These are phyloP conservation scores for Alloplasta piceator DNA, from an alignment of 2,888 invertebrate genomes.

Conservation along the genomic window DNA sequence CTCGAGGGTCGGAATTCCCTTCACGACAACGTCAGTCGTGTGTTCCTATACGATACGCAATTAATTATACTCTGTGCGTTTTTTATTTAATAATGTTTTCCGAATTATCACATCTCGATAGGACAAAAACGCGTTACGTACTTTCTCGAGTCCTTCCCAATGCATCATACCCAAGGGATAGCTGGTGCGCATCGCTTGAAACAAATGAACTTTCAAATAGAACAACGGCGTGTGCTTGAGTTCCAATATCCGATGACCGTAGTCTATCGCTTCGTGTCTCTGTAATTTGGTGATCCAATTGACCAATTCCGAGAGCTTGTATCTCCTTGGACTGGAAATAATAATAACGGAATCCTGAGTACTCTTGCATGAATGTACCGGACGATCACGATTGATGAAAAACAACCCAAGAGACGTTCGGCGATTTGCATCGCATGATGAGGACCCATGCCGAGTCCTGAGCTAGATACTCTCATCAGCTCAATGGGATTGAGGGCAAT, in stretches of 20 bases:
- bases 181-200: slow-evolving; percentile 86
- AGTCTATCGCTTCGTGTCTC: slow-evolving; percentile 87
- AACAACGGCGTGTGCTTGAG: slow-evolving; percentile 89
- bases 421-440: slow-evolving; percentile 97
- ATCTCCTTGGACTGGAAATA: slow-evolving; percentile 89
- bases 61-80: too few species aligned
- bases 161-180: slow-evolving; percentile 89
- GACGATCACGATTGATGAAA: background rate
- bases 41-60: slow-evolving; percentile 86
- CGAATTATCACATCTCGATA: background rate
- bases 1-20: slow-evolving; percentile 90
- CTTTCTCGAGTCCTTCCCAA: slow-evolving; percentile 92
- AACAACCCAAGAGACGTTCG: slow-evolving; percentile 90
- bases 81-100: too few species aligned
- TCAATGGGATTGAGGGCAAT: slow-evolving; percentile 98
- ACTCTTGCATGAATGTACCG: background rate
- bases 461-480: slow-evolving; percentile 95
- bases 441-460: slow-evolving; percentile 95
- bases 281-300: slow-evolving; percentile 92
- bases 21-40: slow-evolving; percentile 88
- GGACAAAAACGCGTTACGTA: slow-evolving; percentile 79
- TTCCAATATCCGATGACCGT: slow-evolving; percentile 89
- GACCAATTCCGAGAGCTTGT: slow-evolving; percentile 90
- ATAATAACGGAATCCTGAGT: background rate
- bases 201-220: slow-evolving; percentile 87